Conservation (phyloP, 2,888 invertebrate genomes). For the Brachyptera risi region DNA sequence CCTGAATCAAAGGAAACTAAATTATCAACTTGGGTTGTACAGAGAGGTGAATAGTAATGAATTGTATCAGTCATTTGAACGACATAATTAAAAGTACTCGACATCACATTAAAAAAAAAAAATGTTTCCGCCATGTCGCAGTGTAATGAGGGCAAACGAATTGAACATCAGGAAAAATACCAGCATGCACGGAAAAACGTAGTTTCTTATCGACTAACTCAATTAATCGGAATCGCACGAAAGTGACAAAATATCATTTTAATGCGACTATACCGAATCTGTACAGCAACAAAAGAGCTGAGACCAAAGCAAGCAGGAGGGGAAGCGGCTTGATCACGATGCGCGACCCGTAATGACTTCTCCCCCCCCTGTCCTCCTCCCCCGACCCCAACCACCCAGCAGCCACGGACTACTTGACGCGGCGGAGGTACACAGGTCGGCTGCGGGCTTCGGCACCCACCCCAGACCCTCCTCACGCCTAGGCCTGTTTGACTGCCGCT, state of each 20-base stretch:
- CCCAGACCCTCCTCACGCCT: neutral
- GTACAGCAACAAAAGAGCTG: neutral
- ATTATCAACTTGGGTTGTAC: too few relatives aligned
- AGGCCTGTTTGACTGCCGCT: too few relatives aligned
- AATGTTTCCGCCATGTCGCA: too few relatives aligned
- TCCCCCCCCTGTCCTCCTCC: neutral
- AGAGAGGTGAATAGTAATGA: too few relatives aligned
- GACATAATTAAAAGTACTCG: too few relatives aligned
- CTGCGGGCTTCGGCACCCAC: slow-evolving; percentile 35
- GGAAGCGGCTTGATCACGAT: slow-evolving; percentile 23
- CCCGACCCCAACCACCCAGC: neutral
- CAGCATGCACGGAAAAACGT: too few relatives aligned
- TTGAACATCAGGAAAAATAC: too few relatives aligned
- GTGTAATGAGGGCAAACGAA: too few relatives aligned
- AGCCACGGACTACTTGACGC: slow-evolving; percentile 28
- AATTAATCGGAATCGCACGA: neutral
- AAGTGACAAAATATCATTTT: neutral
- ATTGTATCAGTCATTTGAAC: too few relatives aligned
- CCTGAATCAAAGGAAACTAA: too few relatives aligned
- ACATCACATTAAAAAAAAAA: too few relatives aligned
- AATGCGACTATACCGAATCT: slow-evolving; percentile 2
- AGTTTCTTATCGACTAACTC: neutral
- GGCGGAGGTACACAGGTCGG: slow-evolving; percentile 26
- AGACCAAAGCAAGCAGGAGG: neutral
- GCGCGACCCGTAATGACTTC: slow-evolving; percentile 29